Percentiles rank a stretch among this genome's conserved stretches.
Conservation (phyloP, 2,888 invertebrate genomes). For the Vandiemenella viatica region DNA sequence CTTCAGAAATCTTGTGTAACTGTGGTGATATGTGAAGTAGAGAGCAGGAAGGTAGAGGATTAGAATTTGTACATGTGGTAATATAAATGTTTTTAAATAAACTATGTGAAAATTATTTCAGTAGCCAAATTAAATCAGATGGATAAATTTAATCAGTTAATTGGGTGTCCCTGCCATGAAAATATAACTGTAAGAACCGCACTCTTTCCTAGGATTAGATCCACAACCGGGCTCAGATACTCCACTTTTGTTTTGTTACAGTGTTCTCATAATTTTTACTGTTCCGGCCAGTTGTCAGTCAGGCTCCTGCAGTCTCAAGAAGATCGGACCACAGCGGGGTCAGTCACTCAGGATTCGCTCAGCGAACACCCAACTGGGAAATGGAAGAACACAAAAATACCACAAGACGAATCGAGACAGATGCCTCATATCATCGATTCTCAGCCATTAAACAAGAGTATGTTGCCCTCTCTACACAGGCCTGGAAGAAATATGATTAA, state of each 20-base stretch:
- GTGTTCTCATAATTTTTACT: constrained; percentile 9
- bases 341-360: constrained; percentile 10
- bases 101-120: too few species aligned
- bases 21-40: too few species aligned
- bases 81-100: too few species aligned
- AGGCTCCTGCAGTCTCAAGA: constrained; percentile 7
- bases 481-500: constrained; percentile 7
- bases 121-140: too few species aligned
- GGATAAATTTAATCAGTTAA: too few species aligned
- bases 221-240: constrained; percentile 4
- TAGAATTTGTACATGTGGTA: too few species aligned
- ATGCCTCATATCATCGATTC: constrained; percentile 5
- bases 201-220: too few species aligned
- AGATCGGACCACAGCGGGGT: constrained; percentile 7
- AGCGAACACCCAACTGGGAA: constrained; percentile 14
- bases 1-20: too few species aligned
- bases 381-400: constrained; percentile 14
- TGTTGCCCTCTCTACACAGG: neutral
- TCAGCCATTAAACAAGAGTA: constrained; percentile 4
- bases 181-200: too few species aligned
- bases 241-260: constrained; percentile 8
- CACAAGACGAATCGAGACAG: constrained; percentile 13
- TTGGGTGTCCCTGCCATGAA: too few species aligned
- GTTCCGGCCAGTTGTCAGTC: constrained; percentile 6
- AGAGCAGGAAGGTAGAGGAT: too few species aligned